Conservation (phyloP, 2,888 invertebrate genomes). For the Strigamia crassipes region DNA sequence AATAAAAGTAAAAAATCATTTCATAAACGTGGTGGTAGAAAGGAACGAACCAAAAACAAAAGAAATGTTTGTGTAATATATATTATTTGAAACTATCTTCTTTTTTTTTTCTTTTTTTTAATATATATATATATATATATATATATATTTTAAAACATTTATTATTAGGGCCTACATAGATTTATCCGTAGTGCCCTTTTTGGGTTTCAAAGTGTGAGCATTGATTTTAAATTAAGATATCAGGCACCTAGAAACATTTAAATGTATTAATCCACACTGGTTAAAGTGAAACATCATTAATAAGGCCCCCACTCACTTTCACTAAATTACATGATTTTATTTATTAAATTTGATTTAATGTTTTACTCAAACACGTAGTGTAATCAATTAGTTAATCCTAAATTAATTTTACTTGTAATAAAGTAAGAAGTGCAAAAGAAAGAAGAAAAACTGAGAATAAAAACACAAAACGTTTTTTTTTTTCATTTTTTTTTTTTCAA, state of each 20-base stretch:
- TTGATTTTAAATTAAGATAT: constrained; percentile 29
- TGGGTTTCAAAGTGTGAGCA: constrained; percentile 1
- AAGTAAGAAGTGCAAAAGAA: neutral
- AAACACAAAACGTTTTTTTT: neutral
- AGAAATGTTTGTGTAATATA: neutral
- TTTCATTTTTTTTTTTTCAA: neutral
- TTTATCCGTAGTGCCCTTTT: constrained; percentile 9
- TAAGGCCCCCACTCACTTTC: constrained; percentile 26
- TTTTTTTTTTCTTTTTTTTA: too few species aligned
- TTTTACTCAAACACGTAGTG: neutral
- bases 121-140: too few species aligned
- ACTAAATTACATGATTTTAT: constrained; percentile 26
- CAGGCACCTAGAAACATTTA: constrained; percentile 27
- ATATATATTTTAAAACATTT: neutral
- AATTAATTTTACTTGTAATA: neutral
- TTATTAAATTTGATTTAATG: neutral
- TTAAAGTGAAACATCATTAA: constrained; percentile 19
- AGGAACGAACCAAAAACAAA: neutral
- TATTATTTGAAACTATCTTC: neutral
- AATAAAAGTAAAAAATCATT: constrained; percentile 15
- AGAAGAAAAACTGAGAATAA: neutral
- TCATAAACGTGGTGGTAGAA: neutral
- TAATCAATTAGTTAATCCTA: neutral
- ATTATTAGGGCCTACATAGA: neutral
- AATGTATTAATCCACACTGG: constrained; percentile 20